These are phyloP conservation scores for Tipula helvola DNA, from an alignment of 2,888 invertebrate species.

Conservation along the genomic window DNA sequence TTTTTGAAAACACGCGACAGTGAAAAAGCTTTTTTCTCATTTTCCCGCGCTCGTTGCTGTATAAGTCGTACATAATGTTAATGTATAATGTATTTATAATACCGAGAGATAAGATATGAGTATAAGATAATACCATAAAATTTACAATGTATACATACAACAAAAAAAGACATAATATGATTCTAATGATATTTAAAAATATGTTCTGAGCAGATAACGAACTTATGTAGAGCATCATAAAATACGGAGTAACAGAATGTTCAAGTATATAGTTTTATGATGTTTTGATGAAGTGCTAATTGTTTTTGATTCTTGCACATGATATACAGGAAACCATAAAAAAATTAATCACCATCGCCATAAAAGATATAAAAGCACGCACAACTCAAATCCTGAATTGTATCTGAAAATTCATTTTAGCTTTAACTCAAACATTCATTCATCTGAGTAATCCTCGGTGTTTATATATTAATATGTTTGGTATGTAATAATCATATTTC, in stretches of 20 bases:
- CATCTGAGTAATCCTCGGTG: background rate
- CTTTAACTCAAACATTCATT: background rate
- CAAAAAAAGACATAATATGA: background rate
- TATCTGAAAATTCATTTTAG: background rate
- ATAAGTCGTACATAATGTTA: too few species aligned
- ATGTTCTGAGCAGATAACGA: background rate
- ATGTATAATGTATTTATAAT: background rate
- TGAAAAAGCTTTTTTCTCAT: too few species aligned
- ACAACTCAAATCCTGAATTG: background rate
- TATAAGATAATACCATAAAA: background rate
- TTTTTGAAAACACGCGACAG: too few species aligned
- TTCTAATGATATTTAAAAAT: background rate
- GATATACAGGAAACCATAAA: background rate
- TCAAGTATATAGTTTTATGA: background rate
- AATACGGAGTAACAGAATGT: background rate
- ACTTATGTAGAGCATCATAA: background rate
- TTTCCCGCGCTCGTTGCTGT: too few species aligned
- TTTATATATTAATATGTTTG: background rate
- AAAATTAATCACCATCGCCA: background rate
- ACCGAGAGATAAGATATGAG: background rate
- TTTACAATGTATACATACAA: too few species aligned
- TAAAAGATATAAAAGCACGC: background rate
- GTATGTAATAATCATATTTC: background rate
- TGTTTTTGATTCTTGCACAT: background rate
- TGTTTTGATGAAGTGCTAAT: background rate